Conservation (phyloP, 2,797 vertebrate species). For the Clarias laeviceps region DNA sequence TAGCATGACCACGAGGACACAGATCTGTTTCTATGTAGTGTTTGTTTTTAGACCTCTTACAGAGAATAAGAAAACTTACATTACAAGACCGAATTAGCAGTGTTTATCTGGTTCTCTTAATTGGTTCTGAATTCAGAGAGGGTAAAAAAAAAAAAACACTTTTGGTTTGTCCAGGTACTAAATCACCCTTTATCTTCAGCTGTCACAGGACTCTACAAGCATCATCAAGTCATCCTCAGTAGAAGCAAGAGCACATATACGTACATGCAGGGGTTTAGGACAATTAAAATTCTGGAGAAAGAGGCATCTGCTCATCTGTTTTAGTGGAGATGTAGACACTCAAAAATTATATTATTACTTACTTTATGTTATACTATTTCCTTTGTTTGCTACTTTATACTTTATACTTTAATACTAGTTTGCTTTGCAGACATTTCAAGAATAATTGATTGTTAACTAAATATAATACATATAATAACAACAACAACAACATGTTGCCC, state of each 20-base stretch:
- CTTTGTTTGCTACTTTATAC: background rate
- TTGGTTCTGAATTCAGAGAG: background rate
- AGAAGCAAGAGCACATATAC: background rate
- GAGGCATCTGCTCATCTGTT: background rate
- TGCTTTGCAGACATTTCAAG: background rate
- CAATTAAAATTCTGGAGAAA: background rate
- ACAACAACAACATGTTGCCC: no score
- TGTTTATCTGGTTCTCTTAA: background rate
- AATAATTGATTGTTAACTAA: background rate
- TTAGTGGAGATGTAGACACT: background rate
- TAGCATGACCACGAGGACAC: background rate
- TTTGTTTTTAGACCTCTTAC: background rate
- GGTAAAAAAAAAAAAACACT: background rate
- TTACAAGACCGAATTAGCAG: background rate
- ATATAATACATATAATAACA: background rate
- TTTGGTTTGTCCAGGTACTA: background rate
- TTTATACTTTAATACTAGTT: no score
- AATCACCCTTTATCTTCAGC: background rate
- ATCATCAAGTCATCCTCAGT: background rate
- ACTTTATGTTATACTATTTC: background rate
- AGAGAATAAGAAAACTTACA: background rate
- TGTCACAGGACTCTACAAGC: background rate
- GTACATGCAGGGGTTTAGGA: background rate
- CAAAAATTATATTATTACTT: background rate
- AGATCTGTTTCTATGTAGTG: background rate